phyloP scores from a whole-genome alignment of 2,888 invertebrate species.

The Erannis defoliaria region DNA sequence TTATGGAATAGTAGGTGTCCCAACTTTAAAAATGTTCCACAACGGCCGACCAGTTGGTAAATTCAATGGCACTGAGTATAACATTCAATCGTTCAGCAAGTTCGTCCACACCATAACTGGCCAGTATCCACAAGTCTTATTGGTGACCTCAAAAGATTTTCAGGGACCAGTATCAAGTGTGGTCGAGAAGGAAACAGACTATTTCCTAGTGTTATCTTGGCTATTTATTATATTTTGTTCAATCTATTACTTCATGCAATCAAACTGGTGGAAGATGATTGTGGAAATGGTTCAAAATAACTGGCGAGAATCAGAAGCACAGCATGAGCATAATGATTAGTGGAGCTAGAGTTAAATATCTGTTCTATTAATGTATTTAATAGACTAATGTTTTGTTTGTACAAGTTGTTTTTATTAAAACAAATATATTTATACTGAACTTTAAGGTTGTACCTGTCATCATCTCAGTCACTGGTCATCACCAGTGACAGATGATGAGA shows the following conservation, averaged over 20 bases:
- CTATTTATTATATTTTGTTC: conserved; percentile 92
- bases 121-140: conserved; percentile 87
- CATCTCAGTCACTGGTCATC: too few relatives aligned
- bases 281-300: conserved; percentile 94
- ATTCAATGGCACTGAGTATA: conserved; percentile 93
- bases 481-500: too few relatives aligned
- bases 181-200: conserved; percentile 92
- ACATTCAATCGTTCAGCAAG: conserved; percentile 91
- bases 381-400: not conserved
- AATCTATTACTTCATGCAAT: conserved; percentile 91
- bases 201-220: conserved; percentile 94
- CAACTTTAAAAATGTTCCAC: conserved; percentile 95
- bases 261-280: conserved; percentile 92
- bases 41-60: conserved; percentile 95
- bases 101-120: conserved; percentile 93
- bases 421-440: too few relatives aligned
- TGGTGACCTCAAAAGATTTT: conserved; percentile 92
- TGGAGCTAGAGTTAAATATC: not conserved
- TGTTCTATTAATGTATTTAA: conserved; percentile 1
- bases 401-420: not conserved
- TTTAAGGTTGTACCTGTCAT: too few relatives aligned
- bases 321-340: conserved; percentile 91
- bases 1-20: conserved; percentile 96
- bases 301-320: conserved; percentile 95
- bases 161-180: conserved; percentile 93